Percentiles rank a stretch among this genome's conserved stretches.
Evolutionary conservation across 2,888 invertebrate species (phyloP).

Genomic region (Zonitis immaculata): DNA sequence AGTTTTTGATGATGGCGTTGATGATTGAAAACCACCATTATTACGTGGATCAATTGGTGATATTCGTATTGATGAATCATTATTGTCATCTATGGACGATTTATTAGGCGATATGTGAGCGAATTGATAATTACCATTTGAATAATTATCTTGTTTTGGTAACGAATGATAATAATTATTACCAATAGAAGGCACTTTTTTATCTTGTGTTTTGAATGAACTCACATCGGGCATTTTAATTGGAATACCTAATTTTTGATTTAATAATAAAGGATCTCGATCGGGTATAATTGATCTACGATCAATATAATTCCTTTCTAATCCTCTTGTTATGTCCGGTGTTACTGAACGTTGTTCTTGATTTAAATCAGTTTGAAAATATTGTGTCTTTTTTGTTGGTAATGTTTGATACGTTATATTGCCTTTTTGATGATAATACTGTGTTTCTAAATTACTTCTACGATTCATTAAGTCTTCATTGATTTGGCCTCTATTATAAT

Average conservation of each 20-base stretch:
- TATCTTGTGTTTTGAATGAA: constrained; percentile 9
- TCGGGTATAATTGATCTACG: constrained; percentile 8
- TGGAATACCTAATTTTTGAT: constrained; percentile 40
- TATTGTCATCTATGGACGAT: constrained; percentile 17
- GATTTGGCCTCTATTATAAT: constrained; percentile 23
- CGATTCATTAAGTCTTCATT: constrained; percentile 25
- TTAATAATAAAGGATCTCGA: constrained; percentile 26
- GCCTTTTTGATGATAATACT: constrained; percentile 32
- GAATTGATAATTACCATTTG: constrained; percentile 23
- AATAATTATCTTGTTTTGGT: constrained; percentile 22
- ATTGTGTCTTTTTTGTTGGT: constrained; percentile 49
- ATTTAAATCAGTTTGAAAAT: constrained; percentile 42
- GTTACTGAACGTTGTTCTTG: constrained; percentile 51
- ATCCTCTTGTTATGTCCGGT: constrained; percentile 53
- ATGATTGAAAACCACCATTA: constrained; percentile 59
- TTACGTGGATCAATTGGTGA: constrained; percentile 66
- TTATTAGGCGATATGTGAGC: constrained; percentile 16
- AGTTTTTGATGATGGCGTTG: constrained; percentile 58
- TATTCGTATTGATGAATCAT: constrained; percentile 55
- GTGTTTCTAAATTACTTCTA: constrained; percentile 25
- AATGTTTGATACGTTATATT: constrained; percentile 45
- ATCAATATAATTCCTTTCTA: constrained; percentile 31
- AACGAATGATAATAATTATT: constrained; percentile 46
- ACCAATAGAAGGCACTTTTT: constrained; percentile 22
- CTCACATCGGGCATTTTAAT: constrained; percentile 34